Conservation (phyloP, 1,140 invertebrate genomes). For the Rhyzopertha dominica region DNA sequence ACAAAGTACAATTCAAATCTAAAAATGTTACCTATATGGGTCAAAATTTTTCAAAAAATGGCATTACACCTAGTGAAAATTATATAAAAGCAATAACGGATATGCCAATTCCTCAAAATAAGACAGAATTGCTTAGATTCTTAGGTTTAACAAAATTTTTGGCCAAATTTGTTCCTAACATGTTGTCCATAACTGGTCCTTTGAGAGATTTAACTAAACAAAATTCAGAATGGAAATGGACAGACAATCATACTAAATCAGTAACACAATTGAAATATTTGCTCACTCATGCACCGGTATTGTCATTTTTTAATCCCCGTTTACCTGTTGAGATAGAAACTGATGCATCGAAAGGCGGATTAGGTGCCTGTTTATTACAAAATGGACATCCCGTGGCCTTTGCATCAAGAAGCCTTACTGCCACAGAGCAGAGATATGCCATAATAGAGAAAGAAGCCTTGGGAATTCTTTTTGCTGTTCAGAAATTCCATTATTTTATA, state of each 20-base stretch:
- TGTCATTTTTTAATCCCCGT: constrained; percentile 29
- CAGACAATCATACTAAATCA: constrained; percentile 7
- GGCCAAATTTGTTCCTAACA: constrained; percentile 21
- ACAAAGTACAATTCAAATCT: constrained; percentile 33
- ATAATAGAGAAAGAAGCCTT: constrained; percentile 48
- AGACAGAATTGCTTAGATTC: constrained; percentile 24
- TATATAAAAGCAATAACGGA: constrained; percentile 6
- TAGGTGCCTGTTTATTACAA: constrained; percentile 41
- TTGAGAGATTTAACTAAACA: constrained; percentile 28
- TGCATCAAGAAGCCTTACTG: constrained; percentile 27
- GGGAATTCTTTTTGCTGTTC: constrained; percentile 39
- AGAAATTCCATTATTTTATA: constrained; percentile 43
- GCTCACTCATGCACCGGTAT: constrained; percentile 6
- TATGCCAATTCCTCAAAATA: constrained; percentile 8
- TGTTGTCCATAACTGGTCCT: too few species aligned
- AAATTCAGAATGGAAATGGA: constrained; percentile 28
- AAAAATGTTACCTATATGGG: constrained; percentile 14
- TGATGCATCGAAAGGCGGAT: constrained; percentile 36
- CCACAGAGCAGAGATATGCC: constrained; percentile 31
- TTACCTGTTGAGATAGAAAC: constrained; percentile 25
- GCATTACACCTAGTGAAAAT: neutral
- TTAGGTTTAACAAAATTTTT: constrained; percentile 4
- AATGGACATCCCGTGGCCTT: constrained; percentile 37
- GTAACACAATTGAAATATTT: constrained; percentile 1
- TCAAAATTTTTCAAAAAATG: constrained; percentile 4